Conservation (phyloP, 2,888 invertebrate genomes). For the Pandemis heparana region DNA sequence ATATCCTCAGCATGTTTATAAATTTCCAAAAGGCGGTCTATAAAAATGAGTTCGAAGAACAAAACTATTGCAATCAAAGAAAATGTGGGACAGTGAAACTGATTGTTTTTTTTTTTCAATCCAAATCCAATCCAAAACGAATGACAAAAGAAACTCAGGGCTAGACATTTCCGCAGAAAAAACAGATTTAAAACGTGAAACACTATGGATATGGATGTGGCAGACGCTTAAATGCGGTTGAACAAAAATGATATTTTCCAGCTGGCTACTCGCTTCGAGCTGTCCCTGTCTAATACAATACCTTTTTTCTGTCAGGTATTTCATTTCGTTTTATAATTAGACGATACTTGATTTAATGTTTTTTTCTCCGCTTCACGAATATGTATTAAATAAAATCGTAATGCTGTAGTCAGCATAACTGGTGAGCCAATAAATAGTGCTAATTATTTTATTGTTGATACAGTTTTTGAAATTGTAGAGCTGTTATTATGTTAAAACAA, state of each 20-base stretch:
- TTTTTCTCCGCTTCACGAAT: constrained; percentile 18
- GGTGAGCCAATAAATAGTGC: constrained; percentile 5
- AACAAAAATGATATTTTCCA: neutral
- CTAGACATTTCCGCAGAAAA: too few species aligned
- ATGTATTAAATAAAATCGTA: constrained; percentile 2
- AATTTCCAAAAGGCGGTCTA: too few species aligned
- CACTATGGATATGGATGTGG: too few species aligned
- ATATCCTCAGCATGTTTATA: too few species aligned
- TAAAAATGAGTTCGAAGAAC: too few species aligned
- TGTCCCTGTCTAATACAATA: constrained; percentile 9
- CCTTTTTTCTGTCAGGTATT: constrained; percentile 26
- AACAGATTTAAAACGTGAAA: too few species aligned
- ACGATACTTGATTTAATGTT: constrained; percentile 22
- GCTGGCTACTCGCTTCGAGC: constrained; percentile 10
- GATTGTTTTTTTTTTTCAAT: too few species aligned
- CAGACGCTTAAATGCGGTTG: too few species aligned
- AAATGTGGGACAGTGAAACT: constrained; percentile 12
- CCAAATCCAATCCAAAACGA: too few species aligned
- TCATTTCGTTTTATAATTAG: constrained; percentile 35
- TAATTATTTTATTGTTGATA: constrained; percentile 3
- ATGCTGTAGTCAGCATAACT: constrained; percentile 20
- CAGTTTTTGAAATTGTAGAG: neutral
- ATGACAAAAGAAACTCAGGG: too few species aligned
- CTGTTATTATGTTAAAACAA: neutral
- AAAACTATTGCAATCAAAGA: too few species aligned